Evolutionary conservation across 2,113 vertebrate species (phyloP).

Genomic region (Dicentrarchus labrax): DNA sequence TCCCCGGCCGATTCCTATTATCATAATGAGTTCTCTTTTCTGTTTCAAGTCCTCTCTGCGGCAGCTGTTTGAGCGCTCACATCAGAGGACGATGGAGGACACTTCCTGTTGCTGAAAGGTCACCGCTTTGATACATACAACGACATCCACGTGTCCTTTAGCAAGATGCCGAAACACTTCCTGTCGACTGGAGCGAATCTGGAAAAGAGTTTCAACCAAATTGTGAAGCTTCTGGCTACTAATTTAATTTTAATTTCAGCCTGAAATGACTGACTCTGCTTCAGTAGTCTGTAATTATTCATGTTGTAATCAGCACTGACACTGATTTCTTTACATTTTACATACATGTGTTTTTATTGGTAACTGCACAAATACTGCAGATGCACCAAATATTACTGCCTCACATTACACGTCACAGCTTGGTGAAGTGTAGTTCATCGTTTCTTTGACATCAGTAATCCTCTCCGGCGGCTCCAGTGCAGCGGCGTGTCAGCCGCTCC

Average conservation of each 20-base stretch:
- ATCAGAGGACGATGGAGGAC: constrained; percentile 8
- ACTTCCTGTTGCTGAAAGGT: constrained; percentile 38
- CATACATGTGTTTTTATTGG: no score
- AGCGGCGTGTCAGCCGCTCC: background rate
- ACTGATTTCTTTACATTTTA: background rate
- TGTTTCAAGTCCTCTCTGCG: background rate
- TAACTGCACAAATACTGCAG: background rate
- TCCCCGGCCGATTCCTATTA: constrained; percentile 6
- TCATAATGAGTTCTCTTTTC: constrained; percentile 36
- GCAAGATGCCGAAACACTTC: background rate
- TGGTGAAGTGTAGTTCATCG: background rate
- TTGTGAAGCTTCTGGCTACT: background rate
- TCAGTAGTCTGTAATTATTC: background rate
- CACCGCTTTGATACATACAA: background rate
- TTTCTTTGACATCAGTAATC: constrained; percentile 32
- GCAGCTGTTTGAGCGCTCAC: background rate
- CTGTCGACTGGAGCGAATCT: background rate
- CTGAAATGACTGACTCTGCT: background rate
- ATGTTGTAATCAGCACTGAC: background rate
- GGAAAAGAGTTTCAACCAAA: background rate
- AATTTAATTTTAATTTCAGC: background rate
- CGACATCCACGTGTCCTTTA: background rate
- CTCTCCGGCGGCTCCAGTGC: background rate
- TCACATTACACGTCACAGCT: background rate
- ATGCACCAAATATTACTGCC: no score